Conservation (phyloP, 2,888 invertebrate species). For the Hirtodrosophila histrioides region DNA sequence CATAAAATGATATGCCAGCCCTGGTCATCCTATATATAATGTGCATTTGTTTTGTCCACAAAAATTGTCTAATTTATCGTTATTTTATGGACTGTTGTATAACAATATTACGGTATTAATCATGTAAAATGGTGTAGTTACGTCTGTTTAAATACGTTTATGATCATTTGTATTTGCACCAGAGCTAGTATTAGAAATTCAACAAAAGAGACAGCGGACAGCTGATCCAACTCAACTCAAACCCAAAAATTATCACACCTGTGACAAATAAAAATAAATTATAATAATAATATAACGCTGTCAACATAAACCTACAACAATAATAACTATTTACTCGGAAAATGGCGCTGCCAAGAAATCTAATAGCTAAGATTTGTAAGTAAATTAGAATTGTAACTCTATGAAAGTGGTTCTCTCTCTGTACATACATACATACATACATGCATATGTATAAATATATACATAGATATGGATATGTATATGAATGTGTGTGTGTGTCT, state of each 20-base stretch:
- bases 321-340: conserved; percentile 74
- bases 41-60: conserved; percentile 70
- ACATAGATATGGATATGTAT: neutral
- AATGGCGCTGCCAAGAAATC: conserved; percentile 84
- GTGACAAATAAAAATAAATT: conserved; percentile 63
- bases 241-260: conserved; percentile 60
- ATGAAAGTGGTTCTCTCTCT: conserved; percentile 46
- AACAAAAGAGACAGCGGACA: conserved; percentile 47
- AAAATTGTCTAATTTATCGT: conserved; percentile 40
- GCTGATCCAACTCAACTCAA: conserved; percentile 42
- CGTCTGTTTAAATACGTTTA: conserved; percentile 19
- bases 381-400: conserved; percentile 52
- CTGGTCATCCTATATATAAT: conserved; percentile 53
- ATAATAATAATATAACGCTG: conserved; percentile 7
- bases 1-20: conserved; percentile 35
- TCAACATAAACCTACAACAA: conserved; percentile 17
- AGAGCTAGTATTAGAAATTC: conserved; percentile 10
- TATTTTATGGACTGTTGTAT: conserved; percentile 34
- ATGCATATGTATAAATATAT: neutral
- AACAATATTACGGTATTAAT: conserved; percentile 30
- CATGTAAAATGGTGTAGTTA: conserved; percentile 34
- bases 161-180: conserved; percentile 33
- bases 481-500: too few species aligned
- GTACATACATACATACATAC: conserved; percentile 19
- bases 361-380: conserved; percentile 84